Base-by-base conservation (phyloP, 2,888 invertebrate species). In the Eledona agricola region DNA sequence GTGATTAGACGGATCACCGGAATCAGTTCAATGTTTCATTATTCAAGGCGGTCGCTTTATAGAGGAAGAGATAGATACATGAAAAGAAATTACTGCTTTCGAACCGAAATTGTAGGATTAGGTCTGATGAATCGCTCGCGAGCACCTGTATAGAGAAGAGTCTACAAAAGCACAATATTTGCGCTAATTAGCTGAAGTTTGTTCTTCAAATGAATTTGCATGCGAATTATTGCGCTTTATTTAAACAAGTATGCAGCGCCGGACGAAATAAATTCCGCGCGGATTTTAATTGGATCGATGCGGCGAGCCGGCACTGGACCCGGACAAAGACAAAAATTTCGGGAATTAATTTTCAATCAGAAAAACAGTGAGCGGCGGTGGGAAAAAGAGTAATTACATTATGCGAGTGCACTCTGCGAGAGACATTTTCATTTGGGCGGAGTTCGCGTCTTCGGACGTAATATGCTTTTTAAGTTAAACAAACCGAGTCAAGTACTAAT, bases 401-500 rank as follows among this genome's bases (percentile, higher is more conserved):
- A 57, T 58, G 53, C 54, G 31, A 53, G 55, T 38, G 53, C 45
- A 51, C 42, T 51, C 59, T 61, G 60, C 47, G 49, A 43, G 55
- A 58, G 60, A 59, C 59, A 46, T 62, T 60, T 57, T 51, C 53
- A 60, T 61, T 59, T 55, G 49, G 22, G 40, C 34, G 55, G n/a
- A n/a, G n/a, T n/a, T 52, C 35, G 32, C 46, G 34, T 53, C 49
- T 45, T 46, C 49, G 46, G 50, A 55, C 51, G 53, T 59, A 59
- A 58, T 60, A 54, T 62, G 50, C 58, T 59, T 57, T 55, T 60
- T 50, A 51, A 61, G 58, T 58, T 54, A 56, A 61, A 63, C 56
- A 54, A 60, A 61, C 56, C 55, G 52, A 54, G 55, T 54, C 51
- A 60, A 58, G 59, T 62, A 58, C 58, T 58, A 66, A 66, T 65